Base-by-base conservation (phyloP, 2,113 vertebrate genomes). In the Eleginops maclovinus region DNA sequence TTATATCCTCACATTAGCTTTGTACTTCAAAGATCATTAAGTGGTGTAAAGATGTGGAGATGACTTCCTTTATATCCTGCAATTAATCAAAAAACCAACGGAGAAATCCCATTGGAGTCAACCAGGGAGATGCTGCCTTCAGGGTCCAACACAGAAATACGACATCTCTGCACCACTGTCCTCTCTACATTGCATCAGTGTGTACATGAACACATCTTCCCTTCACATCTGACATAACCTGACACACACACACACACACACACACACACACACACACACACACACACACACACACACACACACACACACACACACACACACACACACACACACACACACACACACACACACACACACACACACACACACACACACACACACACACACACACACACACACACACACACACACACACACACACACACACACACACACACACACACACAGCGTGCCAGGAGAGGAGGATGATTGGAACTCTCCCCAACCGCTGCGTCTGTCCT, bases 401-500 rank as follows among this genome's bases (percentile, higher is more conserved):
- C 43, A 15, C 59, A 51, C 62, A n/a, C 31, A 31, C 3, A 26
- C 62, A 28, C 10, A 5, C 8, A 3, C 50, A 72, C 53, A 14
- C 66, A 13, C 24, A 72, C 2, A 19, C 22, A 10, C 17, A n/a
- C 13, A 28, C 17, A 21, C 58, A 15, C n/a, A 53, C 58, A 41
- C 66, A 50, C 75, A 16, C 79, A 62, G 31, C 31, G 31, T 31
- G 31, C 31, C 31, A 36, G 19, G 63, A 79, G 75, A 72, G 50
- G 53, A 55, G 62, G 83, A 68, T 78, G 82, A 89, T 85, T 87
- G 15, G 74, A 62, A 72, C 75, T 75, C 79, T 77, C 62, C 75
- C 87, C 78, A 68, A 75, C 88, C 84, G 47, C 74, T 46, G 77
- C 13, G 56, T 41, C 28, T 66, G 87, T 91, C 87, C 88, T 90